Evolutionary conservation across 2,113 vertebrate genomes (phyloP).

Genomic region (Gadus macrocephalus): DNA sequence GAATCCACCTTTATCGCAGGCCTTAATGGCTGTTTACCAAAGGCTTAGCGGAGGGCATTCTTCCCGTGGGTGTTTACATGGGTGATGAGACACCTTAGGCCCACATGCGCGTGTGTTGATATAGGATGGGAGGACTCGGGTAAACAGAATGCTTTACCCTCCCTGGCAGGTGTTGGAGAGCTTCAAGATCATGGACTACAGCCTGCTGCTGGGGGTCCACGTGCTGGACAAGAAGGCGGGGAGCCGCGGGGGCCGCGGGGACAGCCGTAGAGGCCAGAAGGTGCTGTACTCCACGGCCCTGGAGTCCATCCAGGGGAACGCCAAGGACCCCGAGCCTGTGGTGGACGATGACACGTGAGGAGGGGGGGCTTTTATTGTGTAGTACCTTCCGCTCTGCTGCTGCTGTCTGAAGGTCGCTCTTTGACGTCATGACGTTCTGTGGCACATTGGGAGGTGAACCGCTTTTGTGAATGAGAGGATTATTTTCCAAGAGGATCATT

Average conservation of each 20-base stretch:
- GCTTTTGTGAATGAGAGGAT: no score
- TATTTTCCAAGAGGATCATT: no score
- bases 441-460: no score
- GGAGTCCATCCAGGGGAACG: slow-evolving; percentile 91
- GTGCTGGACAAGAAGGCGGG: slow-evolving; percentile 75
- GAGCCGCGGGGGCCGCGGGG: slow-evolving; percentile 71
- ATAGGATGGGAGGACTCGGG: no score
- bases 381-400: no score
- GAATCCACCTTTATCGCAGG: slow-evolving; percentile 9
- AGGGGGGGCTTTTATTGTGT: no score
- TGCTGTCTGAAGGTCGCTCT: no score
- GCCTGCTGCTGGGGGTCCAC: slow-evolving; percentile 89
- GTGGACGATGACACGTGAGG: slow-evolving; percentile 85
- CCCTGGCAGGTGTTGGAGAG: slow-evolving; percentile 87
- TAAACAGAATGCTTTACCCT: not conserved
- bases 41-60: not conserved
- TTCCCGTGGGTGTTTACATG: no score
- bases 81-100: no score
- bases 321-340: slow-evolving; percentile 76
- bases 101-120: no score
- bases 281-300: slow-evolving; percentile 95
- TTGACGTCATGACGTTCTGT: no score
- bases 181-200: slow-evolving; percentile 99
- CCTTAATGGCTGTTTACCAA: not conserved
- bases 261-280: slow-evolving; percentile 84